Percentiles rank a stretch among this genome's conserved stretches.
These are phyloP conservation scores for Pachyrhynchus sulphureomaculatus DNA, from an alignment of 1,140 invertebrate species.

Conservation along the genomic window DNA sequence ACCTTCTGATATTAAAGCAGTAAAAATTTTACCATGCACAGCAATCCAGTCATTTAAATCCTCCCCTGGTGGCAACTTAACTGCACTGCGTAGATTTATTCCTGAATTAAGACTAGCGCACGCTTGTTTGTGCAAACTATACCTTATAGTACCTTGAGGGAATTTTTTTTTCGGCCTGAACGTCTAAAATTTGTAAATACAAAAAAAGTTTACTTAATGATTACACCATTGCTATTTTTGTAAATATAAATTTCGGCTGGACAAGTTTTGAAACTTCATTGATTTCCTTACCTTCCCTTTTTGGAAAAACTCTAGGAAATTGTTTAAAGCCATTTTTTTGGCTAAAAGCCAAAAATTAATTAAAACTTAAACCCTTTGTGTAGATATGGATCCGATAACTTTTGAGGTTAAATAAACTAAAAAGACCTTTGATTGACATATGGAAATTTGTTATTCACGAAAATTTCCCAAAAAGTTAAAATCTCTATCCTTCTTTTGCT, in stretches of 20 bases:
- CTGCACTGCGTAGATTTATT: conserved; percentile 83
- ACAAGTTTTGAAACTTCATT: neutral
- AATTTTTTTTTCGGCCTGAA: conserved; percentile 90
- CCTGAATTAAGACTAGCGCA: conserved; percentile 93
- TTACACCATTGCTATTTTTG: conserved; percentile 22
- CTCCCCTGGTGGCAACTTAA: conserved; percentile 83
- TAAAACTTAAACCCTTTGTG: neutral
- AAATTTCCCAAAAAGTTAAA: too few relatives aligned
- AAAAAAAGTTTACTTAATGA: conserved; percentile 5
- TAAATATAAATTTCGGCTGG: neutral
- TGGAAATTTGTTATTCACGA: neutral
- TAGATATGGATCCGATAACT: neutral
- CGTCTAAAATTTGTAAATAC: conserved; percentile 61
- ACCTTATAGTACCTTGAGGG: conserved; percentile 85
- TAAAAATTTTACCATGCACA: conserved; percentile 76
- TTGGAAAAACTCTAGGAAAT: conserved; percentile 79
- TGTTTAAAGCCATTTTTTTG: conserved; percentile 61
- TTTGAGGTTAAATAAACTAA: conserved; percentile 17
- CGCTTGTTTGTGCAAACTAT: conserved; percentile 91
- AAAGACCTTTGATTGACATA: neutral
- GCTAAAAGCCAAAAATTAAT: neutral
- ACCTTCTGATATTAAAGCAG: neutral
- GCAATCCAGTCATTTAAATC: conserved; percentile 94
- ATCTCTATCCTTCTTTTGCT: too few relatives aligned
- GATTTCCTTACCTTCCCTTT: conserved; percentile 69